Conservation (phyloP, 2,113 vertebrate species). For the Calyptomena viridis region DNA sequence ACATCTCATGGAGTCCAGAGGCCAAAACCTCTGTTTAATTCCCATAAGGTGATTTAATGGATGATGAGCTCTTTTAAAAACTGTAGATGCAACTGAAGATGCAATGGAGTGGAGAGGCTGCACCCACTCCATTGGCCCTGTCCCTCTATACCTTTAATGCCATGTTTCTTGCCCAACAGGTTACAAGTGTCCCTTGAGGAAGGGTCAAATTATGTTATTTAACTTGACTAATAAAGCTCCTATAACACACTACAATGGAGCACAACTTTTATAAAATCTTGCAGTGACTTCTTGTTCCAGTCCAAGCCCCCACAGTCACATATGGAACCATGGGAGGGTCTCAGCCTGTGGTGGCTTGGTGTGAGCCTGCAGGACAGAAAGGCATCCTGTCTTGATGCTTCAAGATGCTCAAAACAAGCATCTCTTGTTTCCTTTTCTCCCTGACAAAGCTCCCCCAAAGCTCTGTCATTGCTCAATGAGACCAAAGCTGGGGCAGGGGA, state of each 20-base stretch:
- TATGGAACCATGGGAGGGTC: fast-evolving
- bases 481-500: neutral
- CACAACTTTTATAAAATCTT: neutral
- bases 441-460: neutral
- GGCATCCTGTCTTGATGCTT: fast-evolving
- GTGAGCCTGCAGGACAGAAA: neutral
- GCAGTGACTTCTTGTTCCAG: neutral
- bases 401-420: neutral
- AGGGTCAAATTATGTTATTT: neutral
- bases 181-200: neutral
- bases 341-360: fast-evolving
- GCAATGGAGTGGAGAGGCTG: too few species aligned
- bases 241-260: neutral
- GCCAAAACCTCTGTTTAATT: neutral
- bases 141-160: neutral
- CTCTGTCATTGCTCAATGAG: neutral
- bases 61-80: neutral
- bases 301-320: neutral
- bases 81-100: too few species aligned
- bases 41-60: neutral
- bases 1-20: fast-evolving
- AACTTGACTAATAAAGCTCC: neutral
- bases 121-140: neutral
- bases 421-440: neutral
- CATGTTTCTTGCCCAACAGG: neutral